These are phyloP conservation scores for Saxicola maurus DNA, from an alignment of 2,797 vertebrate species.

Conservation along the genomic window DNA sequence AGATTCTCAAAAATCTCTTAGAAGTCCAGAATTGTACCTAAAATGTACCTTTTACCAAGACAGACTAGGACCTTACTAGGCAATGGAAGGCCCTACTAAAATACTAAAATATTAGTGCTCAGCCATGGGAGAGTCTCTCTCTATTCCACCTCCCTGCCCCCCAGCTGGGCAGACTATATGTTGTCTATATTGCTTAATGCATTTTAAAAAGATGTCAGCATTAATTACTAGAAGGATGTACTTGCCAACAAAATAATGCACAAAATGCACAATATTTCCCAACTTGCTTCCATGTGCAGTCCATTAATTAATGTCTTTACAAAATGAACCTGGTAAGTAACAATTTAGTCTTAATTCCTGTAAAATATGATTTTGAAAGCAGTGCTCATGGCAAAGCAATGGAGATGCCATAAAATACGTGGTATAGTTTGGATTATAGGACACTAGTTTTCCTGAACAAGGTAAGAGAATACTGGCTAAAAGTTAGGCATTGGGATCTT, in stretches of 20 bases:
- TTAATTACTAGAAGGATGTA: constrained; percentile 48
- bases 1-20: not conserved
- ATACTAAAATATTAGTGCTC: not conserved
- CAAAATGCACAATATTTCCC: constrained; percentile 22
- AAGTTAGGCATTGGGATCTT: not conserved
- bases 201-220: constrained; percentile 39
- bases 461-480: not conserved
- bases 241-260: constrained; percentile 46
- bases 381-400: not conserved
- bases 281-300: not conserved
- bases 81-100: not conserved
- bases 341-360: constrained; percentile 13
- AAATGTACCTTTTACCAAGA: not conserved
- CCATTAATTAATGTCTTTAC: constrained; percentile 26
- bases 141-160: not conserved
- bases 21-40: not conserved
- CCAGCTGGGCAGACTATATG: constrained; percentile 25
- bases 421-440: not conserved
- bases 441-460: not conserved
- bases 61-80: not conserved
- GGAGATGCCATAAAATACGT: not conserved
- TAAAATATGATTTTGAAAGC: constrained; percentile 2
- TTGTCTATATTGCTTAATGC: constrained; percentile 62
- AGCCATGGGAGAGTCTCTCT: not conserved
- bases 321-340: constrained; percentile 24